phyloP scores from a whole-genome alignment of 1,140 invertebrate genomes.

The Philotrypesis tridentata region DNA sequence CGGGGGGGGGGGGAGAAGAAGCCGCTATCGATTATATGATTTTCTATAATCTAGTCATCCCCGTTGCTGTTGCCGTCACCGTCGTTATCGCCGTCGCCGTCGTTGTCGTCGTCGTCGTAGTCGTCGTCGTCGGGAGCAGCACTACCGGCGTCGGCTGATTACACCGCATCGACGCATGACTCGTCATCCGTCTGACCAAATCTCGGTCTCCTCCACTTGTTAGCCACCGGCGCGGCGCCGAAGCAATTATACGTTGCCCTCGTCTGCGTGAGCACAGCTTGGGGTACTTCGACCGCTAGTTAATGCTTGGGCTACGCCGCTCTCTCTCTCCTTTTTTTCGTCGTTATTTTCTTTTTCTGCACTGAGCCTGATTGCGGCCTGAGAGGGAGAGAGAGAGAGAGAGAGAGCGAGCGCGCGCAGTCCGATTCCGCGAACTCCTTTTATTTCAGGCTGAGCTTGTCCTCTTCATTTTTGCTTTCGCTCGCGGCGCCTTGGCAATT shows the following conservation, averaged over 20 bases:
- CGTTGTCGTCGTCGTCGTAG: neutral
- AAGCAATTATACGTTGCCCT: neutral
- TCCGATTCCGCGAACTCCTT: neutral
- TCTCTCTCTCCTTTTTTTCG: neutral
- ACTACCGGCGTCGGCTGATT: neutral
- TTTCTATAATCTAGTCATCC: neutral
- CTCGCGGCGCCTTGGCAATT: neutral
- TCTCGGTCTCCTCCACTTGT: neutral
- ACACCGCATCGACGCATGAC: neutral
- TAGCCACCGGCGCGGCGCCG: neutral
- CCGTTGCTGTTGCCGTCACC: too few species aligned
- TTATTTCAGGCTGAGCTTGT: neutral
- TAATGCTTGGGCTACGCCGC: neutral
- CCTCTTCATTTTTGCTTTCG: neutral
- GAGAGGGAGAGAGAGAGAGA: too few species aligned
- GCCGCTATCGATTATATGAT: slow-evolving; percentile 17
- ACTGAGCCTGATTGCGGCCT: neutral
- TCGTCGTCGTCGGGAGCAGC: neutral
- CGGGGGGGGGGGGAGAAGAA: neutral
- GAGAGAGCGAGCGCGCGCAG: too few species aligned
- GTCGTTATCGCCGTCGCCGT: neutral
- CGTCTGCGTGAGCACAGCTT: neutral
- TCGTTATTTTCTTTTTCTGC: neutral
- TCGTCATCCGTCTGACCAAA: slow-evolving; percentile 22
- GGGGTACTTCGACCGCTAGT: neutral